Evolutionary conservation across 2,113 vertebrate genomes (phyloP), one percentile per base, ranked within the genome.

Genomic region (Galemys pyrenaicus): DNA sequence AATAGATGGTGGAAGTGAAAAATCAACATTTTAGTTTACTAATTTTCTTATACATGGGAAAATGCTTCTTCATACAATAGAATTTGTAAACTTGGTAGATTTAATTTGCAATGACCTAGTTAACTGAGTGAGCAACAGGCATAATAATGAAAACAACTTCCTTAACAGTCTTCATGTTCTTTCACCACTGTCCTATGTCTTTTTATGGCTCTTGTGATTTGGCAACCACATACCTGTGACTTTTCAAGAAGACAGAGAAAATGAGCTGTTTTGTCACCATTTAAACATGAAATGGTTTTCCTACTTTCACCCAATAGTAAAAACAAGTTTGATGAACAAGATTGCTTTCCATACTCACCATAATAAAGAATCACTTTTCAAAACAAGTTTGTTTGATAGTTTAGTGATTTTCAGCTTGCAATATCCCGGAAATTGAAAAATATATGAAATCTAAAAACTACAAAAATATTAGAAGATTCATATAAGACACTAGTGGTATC

Each of bases 361-460:
- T 68, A 91, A 49, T 4, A 20, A 92, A 91, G 19, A 19, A 78
- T 2, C 46, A 22, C 16, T 32, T 82, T 93, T 94, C 51, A 81
- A 92, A 90, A 77, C 26, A 1, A 0, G 26, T 56, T 94, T 84
- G 54, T 94, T 90, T 95, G 70, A 73, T 88, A 70, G n/a, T 46
- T 89, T 58, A 78, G 19, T 89, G 67, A 68, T 16, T 82, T 83
- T 93, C 77, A 49, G 92, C 24, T 94, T 90, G 54, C 1, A 51
- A 5, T 88, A 88, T 94, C 46, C 24, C 51, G 15, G 32, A 46
- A 92, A 39, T 39, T 68, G 20, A 71, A 95, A 44, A 58, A 60
- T 4, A 83, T 62, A 79, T 68, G 82, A 68, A 30, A 62, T 64
- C 56, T 46, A 15, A 95, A 54, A 85, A 77, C 4, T n/a, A 67